These are phyloP conservation scores for Spilarctia lutea DNA, from an alignment of 2,888 invertebrate genomes.

Conservation along the genomic window DNA sequence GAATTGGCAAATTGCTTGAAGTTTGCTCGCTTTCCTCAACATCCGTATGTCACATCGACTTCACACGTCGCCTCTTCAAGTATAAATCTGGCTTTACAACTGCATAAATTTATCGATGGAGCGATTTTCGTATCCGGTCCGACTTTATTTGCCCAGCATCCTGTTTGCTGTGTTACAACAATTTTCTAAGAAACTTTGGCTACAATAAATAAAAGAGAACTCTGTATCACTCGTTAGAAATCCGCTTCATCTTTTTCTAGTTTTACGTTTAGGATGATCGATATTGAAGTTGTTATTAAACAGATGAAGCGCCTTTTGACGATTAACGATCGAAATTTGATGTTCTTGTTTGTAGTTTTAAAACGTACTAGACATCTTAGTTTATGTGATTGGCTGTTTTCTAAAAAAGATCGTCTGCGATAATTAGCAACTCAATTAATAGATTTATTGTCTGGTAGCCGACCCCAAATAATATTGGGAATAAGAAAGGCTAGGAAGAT, in stretches of 20 bases:
- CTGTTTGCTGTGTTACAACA: conserved; percentile 69
- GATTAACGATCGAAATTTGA: conserved; percentile 30
- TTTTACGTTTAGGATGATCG: conserved; percentile 43
- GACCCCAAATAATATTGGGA: no score
- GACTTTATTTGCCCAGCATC: conserved; percentile 72
- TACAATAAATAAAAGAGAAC: conserved; percentile 54
- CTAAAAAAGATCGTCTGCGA: background rate
- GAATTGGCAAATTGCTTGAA: conserved; percentile 42
- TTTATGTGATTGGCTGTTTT: background rate
- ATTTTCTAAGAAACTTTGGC: conserved; percentile 61
- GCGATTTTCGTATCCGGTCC: conserved; percentile 80
- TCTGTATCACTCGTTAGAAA: conserved; percentile 52
- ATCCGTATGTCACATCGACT: conserved; percentile 57
- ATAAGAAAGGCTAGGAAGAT: no score
- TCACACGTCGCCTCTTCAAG: conserved; percentile 75
- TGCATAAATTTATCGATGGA: conserved; percentile 84
- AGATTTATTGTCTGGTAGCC: background rate
- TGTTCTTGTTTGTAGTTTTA: conserved; percentile 4
- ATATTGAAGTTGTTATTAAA: conserved; percentile 34
- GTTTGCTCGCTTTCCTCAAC: conserved; percentile 26
- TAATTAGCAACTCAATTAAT: background rate
- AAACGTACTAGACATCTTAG: background rate
- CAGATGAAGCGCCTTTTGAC: conserved; percentile 25
- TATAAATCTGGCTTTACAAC: conserved; percentile 82
- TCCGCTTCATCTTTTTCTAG: conserved; percentile 41